A percentile compares a stretch with the other conserved stretches of the same genome.
These are phyloP conservation scores for Megaceryle torquata DNA, from an alignment of 2,113 vertebrate species.

Conservation along the genomic window DNA sequence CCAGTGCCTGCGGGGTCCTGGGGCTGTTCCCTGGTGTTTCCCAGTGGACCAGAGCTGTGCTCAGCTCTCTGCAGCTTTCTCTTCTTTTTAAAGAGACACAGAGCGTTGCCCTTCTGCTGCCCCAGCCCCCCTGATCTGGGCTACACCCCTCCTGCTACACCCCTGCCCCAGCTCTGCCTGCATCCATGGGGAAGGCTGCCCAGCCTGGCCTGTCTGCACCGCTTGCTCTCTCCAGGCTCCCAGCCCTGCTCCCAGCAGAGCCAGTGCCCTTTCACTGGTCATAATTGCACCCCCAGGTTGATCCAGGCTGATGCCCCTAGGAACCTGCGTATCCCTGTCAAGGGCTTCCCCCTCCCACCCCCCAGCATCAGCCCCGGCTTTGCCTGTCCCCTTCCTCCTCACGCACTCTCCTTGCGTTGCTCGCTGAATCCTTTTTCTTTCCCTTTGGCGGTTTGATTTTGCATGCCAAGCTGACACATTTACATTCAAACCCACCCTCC, in stretches of 20 bases:
- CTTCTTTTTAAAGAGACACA: background rate
- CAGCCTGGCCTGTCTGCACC: background rate
- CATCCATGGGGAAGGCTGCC: background rate
- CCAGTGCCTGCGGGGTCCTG: fast-evolving
- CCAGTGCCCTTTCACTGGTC: background rate
- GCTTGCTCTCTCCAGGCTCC: background rate
- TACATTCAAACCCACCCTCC: background rate
- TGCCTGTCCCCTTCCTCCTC: background rate
- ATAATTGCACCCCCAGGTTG: background rate
- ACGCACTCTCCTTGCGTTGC: background rate
- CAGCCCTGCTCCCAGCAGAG: background rate
- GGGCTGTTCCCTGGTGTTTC: background rate
- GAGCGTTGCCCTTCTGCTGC: background rate
- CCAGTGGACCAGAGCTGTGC: background rate
- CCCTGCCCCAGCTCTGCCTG: background rate
- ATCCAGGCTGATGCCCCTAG: background rate
- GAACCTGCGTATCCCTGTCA: fast-evolving
- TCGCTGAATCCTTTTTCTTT: background rate
- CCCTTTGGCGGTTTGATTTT: background rate
- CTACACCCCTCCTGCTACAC: background rate
- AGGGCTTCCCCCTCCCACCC: background rate
- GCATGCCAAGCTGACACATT: background rate
- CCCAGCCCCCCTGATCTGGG: fast-evolving
- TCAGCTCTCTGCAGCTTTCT: background rate
- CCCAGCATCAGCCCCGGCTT: background rate